A percentile compares a stretch with the other conserved stretches of the same genome.
phyloP scores from a whole-genome alignment of 2,113 vertebrate genomes.

The Epinephelus cyanopodus region DNA sequence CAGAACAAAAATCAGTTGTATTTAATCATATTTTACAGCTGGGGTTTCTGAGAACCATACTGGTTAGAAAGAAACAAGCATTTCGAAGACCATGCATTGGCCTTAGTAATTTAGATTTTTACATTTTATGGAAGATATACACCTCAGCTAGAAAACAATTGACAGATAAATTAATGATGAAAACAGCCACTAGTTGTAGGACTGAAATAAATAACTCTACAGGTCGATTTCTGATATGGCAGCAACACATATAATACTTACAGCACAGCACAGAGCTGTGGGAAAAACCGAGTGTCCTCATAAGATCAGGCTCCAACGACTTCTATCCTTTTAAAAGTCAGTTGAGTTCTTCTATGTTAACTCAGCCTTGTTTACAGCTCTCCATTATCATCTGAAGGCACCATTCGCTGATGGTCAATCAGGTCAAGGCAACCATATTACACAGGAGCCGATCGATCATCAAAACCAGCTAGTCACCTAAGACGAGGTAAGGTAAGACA shows the following conservation, averaged over 20 bases:
- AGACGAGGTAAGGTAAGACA: background rate
- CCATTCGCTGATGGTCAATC: conserved; percentile 8
- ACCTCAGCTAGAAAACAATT: background rate
- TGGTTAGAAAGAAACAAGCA: too few relatives aligned
- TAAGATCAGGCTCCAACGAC: background rate
- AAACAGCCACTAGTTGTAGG: too few relatives aligned
- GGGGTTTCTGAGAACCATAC: background rate
- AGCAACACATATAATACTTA: conserved; percentile 22
- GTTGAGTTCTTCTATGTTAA: background rate
- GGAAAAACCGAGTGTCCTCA: conserved; percentile 18
- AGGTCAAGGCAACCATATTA: background rate
- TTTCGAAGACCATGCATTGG: too few relatives aligned
- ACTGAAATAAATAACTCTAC: too few relatives aligned
- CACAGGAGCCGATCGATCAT: background rate
- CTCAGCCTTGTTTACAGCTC: conserved; percentile 9
- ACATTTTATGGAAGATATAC: background rate
- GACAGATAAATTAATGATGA: background rate
- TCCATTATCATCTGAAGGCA: conserved; percentile 2
- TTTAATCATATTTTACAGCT: background rate
- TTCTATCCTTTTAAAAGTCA: conserved; percentile 10
- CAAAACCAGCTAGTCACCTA: conserved; percentile 19
- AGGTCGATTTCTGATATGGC: too few relatives aligned
- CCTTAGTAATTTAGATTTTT: background rate
- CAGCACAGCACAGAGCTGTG: conserved; percentile 43
- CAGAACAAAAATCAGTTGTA: background rate